Percentiles rank a stretch among this genome's conserved stretches.
Evolutionary conservation across 2,113 vertebrate genomes (phyloP).

Genomic region (Onychostruthus taczanowskii): DNA sequence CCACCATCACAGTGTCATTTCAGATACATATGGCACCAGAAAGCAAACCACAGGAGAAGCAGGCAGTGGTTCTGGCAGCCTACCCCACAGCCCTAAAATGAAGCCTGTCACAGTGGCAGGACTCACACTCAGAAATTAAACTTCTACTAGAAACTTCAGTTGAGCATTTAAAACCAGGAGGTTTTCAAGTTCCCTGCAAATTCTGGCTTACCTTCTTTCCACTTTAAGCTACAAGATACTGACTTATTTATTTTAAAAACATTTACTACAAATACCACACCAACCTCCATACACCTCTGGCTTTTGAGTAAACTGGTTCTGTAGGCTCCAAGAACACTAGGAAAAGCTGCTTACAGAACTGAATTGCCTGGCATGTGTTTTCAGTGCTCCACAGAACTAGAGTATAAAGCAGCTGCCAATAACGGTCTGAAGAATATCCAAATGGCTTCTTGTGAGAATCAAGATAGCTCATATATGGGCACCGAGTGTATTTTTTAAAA

Average conservation of each 20-base stretch:
- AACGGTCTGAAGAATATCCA: not conserved
- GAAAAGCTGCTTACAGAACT: not conserved
- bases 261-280: not conserved
- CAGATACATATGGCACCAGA: accelerated
- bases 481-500: not conserved
- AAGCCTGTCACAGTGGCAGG: not conserved
- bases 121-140: not conserved
- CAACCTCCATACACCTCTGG: not conserved
- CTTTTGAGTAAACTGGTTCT: not conserved
- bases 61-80: not conserved
- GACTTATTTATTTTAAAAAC: not conserved
- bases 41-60: not conserved
- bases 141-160: not conserved
- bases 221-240: not conserved
- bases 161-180: not conserved
- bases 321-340: not conserved
- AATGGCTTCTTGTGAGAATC: not conserved
- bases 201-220: not conserved
- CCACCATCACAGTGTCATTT: not conserved
- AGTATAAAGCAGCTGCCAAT: not conserved
- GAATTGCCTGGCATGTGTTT: not conserved
- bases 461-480: not conserved
- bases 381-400: not conserved
- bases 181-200: not conserved
- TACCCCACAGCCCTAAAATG: not conserved